Percentiles rank a stretch among this genome's conserved stretches.
These are phyloP conservation scores for Barbus barbus DNA, from an alignment of 2,113 vertebrate species.

Conservation along the genomic window DNA sequence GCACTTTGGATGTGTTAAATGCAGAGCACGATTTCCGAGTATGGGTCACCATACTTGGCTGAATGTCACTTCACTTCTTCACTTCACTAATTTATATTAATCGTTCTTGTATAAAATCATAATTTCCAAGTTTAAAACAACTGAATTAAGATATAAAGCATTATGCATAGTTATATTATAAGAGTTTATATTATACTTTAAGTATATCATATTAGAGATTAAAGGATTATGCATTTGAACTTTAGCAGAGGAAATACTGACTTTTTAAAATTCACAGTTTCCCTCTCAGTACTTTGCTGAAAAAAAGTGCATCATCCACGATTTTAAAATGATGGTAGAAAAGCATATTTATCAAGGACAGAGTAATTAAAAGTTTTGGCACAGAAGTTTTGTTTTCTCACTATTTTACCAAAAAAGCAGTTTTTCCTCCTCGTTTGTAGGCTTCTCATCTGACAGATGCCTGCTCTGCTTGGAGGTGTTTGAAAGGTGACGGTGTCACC, in stretches of 20 bases:
- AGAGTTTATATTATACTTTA: too few relatives aligned
- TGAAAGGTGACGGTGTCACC: constrained; percentile 17
- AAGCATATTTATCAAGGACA: neutral
- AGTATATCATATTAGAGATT: too few relatives aligned
- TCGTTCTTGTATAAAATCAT: too few relatives aligned
- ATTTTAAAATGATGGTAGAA: neutral
- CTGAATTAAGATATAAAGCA: too few relatives aligned
- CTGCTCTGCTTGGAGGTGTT: constrained; percentile 19
- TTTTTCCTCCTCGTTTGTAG: neutral
- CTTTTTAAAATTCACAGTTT: neutral
- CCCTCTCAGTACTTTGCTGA: neutral
- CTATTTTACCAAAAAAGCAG: neutral
- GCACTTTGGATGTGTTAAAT: too few relatives aligned
- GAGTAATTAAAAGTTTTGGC: constrained; percentile 16
- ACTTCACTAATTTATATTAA: too few relatives aligned
- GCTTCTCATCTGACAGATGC: constrained; percentile 13
- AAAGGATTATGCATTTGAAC: neutral
- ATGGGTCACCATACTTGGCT: too few relatives aligned
- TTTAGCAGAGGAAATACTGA: neutral
- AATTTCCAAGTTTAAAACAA: too few relatives aligned
- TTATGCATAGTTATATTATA: too few relatives aligned
- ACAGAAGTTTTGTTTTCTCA: neutral
- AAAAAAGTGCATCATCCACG: neutral
- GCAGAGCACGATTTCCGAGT: too few relatives aligned
- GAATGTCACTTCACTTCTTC: too few relatives aligned